These are phyloP conservation scores for Pristionchus japonicus DNA, from an alignment of 2,888 invertebrate genomes.

Conservation along the genomic window DNA sequence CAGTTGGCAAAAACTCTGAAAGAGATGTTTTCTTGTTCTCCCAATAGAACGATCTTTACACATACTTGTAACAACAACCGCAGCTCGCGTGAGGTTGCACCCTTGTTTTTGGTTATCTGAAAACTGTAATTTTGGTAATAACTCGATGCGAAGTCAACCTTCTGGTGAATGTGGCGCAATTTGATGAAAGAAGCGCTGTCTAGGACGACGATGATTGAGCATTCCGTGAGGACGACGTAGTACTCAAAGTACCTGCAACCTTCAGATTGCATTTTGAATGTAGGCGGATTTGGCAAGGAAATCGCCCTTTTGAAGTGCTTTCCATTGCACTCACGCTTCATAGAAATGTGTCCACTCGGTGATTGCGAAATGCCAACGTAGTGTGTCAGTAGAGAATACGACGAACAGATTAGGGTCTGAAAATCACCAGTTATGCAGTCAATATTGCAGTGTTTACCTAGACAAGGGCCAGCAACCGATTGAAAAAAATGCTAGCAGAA, in stretches of 20 bases:
- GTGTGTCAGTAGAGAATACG: not conserved
- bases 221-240: not conserved
- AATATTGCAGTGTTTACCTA: no score
- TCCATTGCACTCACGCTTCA: not conserved
- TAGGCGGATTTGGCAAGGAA: no score
- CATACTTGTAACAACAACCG: not conserved
- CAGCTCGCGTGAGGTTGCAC: not conserved
- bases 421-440: no score
- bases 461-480: not conserved
- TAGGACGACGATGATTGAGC: not conserved
- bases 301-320: not conserved
- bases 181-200: not conserved
- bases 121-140: no score
- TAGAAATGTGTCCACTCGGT: not conserved
- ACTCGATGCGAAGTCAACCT: no score
- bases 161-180: not conserved
- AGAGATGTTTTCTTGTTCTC: no score
- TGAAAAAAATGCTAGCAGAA: not conserved
- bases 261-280: no score
- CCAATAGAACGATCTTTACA: not conserved
- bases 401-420: conserved; percentile 9
- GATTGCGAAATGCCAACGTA: not conserved
- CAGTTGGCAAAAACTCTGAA: conserved; percentile 20
- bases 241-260: not conserved
- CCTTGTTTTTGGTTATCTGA: not conserved